Base-by-base conservation (phyloP, 2,888 invertebrate species). In the Lasioglossum villosulum region DNA sequence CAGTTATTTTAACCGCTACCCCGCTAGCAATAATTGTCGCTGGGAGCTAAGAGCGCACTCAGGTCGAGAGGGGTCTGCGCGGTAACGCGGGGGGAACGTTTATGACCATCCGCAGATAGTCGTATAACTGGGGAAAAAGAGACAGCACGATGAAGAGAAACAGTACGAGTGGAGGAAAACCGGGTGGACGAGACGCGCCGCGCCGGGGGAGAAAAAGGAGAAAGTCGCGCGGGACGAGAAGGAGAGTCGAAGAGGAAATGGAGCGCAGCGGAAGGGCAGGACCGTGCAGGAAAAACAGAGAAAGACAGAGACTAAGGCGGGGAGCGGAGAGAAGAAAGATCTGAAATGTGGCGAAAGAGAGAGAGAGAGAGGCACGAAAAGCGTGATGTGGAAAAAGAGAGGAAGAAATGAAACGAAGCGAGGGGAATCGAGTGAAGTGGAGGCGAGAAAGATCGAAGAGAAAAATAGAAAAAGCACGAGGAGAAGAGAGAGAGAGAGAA, bases 21-120 rank as follows among this genome's bases (percentile, higher is more conserved):
- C 78, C 74, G 86, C 82, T 14, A 78, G 73, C 83, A 86, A 90
- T 90, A 89, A 90, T 89, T 86, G 86, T 90, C 90, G 84, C 77
- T 82, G 79, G 75, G 80, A 89, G 84, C 88, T 77, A 82, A 76
- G 75, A 82, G 75, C 48, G 45, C 27, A 34, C 30, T 59, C 39
- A 19, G 66, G 71, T 52, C n/a, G n/a, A 27, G 63, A 42, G 74
- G 16, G 16, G 56, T 45, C 27, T 3, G 63, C 63, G 72, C 34
- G 30, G 79, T 19, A 68, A 74, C 59, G 68, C 39, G 59, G n/a
- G 8, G 0, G 52, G 63, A 52, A 52, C 87, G 80, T 87, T 88
- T 82, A 87, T 82, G 85, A 77, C 80, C 89, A 76, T 88, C 77
- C 80, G 70, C 79, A 70, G 84, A 77, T 81, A 77, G 63, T 78